Base-by-base conservation (phyloP, 2,888 invertebrate genomes). In the Anthoptus insignis region DNA sequence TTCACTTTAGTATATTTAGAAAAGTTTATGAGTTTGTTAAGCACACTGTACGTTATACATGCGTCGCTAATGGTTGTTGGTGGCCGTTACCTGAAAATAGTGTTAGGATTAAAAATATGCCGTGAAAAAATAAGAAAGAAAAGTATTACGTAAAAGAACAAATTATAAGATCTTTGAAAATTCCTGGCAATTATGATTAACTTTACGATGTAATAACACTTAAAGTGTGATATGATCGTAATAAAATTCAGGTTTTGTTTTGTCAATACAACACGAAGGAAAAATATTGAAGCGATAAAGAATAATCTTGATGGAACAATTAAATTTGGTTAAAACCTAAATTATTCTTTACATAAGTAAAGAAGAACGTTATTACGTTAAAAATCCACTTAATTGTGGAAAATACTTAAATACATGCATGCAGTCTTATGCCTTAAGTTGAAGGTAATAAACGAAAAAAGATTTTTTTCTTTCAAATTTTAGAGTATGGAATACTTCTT, bases 1-100 rank as follows among this genome's bases (percentile, higher is more conserved):
- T 49, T 52, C 45, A 58, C 58, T 49, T 49, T 19, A 67, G 42
- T 50, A 42, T 56, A 49, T 59, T 64, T 52, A 34, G 16, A 37
- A 39, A 14, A 45, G 37, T 60, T 59, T 37, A 39, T 57, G 13
- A 49, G 47, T 49, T 39, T 9, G 27, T 56, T 56, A 65, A 67
- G 69, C 73, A 63, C 49, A 71, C 57, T 63, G 71, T 75, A 76
- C 80, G 86, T 94, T 94, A 95, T 78, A 95, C 95, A 73, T 95
- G 95, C 37, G 95, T 95, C 45, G 95, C 95, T 77, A 95, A 79
- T 3, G 95, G 89, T 54, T 88, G 86, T 73, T 90, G 91, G 29
- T 85, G 85, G 27, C 88, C 86, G 68, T 89, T 92, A 86, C 93
- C 93, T 93, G 89, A 50, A 83, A 87, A 75, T 52, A 73, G 59